Percentiles rank a stretch among this genome's conserved stretches.
Evolutionary conservation across 2,888 invertebrate genomes (phyloP).

Genomic region (Harpagoxenus sublaevis): DNA sequence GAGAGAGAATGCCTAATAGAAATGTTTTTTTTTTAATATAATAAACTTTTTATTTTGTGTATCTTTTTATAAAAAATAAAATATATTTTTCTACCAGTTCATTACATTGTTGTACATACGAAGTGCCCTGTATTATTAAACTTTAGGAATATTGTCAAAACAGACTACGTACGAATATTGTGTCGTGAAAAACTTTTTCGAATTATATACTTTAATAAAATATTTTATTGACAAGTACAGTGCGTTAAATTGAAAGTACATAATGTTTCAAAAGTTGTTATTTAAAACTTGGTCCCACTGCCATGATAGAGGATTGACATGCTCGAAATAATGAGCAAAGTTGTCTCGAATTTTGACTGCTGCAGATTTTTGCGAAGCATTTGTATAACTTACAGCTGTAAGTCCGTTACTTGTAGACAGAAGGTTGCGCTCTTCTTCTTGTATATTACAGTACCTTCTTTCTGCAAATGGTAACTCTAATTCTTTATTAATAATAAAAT

Average conservation of each 20-base stretch:
- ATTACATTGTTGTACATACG: too few species aligned
- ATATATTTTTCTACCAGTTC: too few species aligned
- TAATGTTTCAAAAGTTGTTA: slow-evolving; percentile 15
- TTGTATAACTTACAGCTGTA: not conserved
- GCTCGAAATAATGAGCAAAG: slow-evolving; percentile 12
- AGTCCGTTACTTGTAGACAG: not conserved
- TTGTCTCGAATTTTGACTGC: slow-evolving; percentile 12
- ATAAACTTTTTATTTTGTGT: too few species aligned
- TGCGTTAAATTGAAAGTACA: not conserved
- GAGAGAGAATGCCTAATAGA: too few species aligned
- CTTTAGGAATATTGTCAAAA: not conserved
- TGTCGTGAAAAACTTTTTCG: not conserved
- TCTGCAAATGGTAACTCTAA: not conserved
- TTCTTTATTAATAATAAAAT: slow-evolving; percentile 27
- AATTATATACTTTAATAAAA: not conserved
- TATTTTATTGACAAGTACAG: not conserved
- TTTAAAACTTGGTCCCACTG: slow-evolving; percentile 8
- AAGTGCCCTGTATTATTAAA: too few species aligned
- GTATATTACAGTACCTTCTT: not conserved
- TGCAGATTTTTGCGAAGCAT: not conserved
- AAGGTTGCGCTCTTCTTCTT: not conserved
- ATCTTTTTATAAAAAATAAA: too few species aligned
- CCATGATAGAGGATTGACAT: not conserved
- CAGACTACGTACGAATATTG: too few species aligned
- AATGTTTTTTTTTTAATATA: too few species aligned